phyloP scores from a whole-genome alignment of 2,888 invertebrate genomes.

The Lepas anatifera region DNA sequence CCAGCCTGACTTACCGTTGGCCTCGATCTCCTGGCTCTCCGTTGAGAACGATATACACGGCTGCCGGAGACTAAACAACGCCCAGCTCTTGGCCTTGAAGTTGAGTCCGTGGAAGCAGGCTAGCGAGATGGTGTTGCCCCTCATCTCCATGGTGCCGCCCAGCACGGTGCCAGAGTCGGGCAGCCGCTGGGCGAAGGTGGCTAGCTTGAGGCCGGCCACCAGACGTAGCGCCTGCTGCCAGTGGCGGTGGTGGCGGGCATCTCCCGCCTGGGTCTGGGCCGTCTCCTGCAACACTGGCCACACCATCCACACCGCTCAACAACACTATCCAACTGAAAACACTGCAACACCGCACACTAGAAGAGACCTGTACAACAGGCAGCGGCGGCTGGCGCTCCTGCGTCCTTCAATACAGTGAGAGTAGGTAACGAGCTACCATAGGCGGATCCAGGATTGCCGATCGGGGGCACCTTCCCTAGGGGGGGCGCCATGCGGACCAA shows the following conservation, averaged over 20 bases:
- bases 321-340: too few relatives aligned
- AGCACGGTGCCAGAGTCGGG: slow-evolving; percentile 56
- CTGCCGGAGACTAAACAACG: slow-evolving; percentile 81
- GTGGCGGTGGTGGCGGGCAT: slow-evolving; percentile 53
- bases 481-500: too few relatives aligned
- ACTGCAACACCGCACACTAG: too few relatives aligned
- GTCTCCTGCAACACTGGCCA: slow-evolving; percentile 1
- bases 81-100: slow-evolving; percentile 93
- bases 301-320: too few relatives aligned
- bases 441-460: too few relatives aligned
- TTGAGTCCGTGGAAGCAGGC: slow-evolving; percentile 97
- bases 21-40: slow-evolving; percentile 75
- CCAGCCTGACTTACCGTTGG: slow-evolving; percentile 34
- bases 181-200: slow-evolving; percentile 37
- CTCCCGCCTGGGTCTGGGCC: slow-evolving; percentile 16
- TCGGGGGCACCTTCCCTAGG: too few relatives aligned
- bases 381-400: too few relatives aligned
- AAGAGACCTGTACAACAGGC: too few relatives aligned
- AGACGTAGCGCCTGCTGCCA: slow-evolving; percentile 82
- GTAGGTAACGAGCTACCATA: too few relatives aligned
- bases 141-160: slow-evolving; percentile 40
- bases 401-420: too few relatives aligned
- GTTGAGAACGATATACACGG: slow-evolving; percentile 86
- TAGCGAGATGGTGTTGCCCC: slow-evolving; percentile 69
- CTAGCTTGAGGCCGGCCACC: slow-evolving; percentile 66